A percentile compares a stretch with the other conserved stretches of the same genome.
phyloP scores from a whole-genome alignment of 2,113 vertebrate species.

The Columba janthina region DNA sequence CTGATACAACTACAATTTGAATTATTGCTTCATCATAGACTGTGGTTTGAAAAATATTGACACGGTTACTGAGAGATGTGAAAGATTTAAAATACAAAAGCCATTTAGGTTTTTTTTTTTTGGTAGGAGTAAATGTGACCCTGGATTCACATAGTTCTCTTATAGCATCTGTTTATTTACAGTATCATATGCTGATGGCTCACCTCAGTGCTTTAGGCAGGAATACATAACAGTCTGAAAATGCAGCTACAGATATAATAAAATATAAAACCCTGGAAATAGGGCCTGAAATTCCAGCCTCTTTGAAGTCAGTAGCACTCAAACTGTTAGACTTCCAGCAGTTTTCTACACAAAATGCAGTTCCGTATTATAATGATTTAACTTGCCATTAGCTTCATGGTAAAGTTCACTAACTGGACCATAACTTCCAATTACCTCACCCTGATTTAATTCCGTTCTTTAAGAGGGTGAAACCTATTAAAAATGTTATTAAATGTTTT shows the following conservation, averaged over 20 bases:
- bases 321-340: slow-evolving; percentile 26
- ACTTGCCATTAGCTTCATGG: not conserved
- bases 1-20: not conserved
- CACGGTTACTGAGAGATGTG: not conserved
- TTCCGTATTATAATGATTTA: slow-evolving; percentile 24
- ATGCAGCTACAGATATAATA: not conserved
- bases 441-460: slow-evolving; percentile 3
- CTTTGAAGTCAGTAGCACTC: slow-evolving; percentile 31
- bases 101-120: not conserved
- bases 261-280: slow-evolving; percentile 46
- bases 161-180: not conserved
- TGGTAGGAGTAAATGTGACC: not conserved
- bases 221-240: not conserved
- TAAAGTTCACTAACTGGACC: slow-evolving; percentile 18
- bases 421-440: slow-evolving; percentile 12
- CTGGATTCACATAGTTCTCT: not conserved
- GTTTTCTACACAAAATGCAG: not conserved
- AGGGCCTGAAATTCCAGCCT: not conserved
- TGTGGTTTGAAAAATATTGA: not conserved
- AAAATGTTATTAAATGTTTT: not conserved
- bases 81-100: not conserved
- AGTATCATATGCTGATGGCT: not conserved
- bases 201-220: not conserved
- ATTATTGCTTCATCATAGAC: not conserved
- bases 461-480: not conserved